These are phyloP conservation scores for Rallus crepitans DNA, from an alignment of 2,797 vertebrate genomes.

Conservation along the genomic window DNA sequence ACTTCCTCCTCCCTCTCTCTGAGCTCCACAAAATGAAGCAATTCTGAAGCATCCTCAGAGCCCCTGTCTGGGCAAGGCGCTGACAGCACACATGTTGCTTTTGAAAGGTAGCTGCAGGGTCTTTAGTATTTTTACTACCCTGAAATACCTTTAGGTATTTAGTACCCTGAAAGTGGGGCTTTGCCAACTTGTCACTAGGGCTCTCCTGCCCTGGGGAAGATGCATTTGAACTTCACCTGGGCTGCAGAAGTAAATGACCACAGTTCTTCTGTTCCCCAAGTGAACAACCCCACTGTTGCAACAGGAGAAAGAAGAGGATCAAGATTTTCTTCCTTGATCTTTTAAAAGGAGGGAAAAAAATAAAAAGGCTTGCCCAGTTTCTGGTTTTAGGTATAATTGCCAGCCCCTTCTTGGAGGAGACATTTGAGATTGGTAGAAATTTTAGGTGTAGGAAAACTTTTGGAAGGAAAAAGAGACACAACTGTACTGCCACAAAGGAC, in stretches of 20 bases:
- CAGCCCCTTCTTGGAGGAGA: not conserved
- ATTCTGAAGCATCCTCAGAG: not conserved
- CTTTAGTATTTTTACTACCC: not conserved
- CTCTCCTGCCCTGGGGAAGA: not conserved
- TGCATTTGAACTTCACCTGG: not conserved
- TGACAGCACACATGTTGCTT: fast-evolving
- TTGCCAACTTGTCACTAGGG: not conserved
- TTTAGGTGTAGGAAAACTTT: not conserved
- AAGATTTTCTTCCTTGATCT: not conserved
- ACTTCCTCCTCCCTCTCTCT: not conserved
- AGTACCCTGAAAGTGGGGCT: not conserved
- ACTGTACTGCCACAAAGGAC: not conserved
- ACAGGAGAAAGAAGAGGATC: not conserved
- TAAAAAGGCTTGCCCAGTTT: not conserved
- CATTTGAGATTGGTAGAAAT: not conserved
- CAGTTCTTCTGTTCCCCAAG: not conserved
- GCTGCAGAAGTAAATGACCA: not conserved
- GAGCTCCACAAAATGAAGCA: not conserved
- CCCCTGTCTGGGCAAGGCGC: fast-evolving
- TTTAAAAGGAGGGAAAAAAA: not conserved
- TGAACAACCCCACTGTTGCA: not conserved
- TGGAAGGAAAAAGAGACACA: not conserved
- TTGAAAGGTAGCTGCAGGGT: not conserved
- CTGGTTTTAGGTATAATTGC: not conserved
- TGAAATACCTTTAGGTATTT: not conserved